phyloP scores from a whole-genome alignment of 1,140 invertebrate genomes.

The Meloidogyne exigua region DNA sequence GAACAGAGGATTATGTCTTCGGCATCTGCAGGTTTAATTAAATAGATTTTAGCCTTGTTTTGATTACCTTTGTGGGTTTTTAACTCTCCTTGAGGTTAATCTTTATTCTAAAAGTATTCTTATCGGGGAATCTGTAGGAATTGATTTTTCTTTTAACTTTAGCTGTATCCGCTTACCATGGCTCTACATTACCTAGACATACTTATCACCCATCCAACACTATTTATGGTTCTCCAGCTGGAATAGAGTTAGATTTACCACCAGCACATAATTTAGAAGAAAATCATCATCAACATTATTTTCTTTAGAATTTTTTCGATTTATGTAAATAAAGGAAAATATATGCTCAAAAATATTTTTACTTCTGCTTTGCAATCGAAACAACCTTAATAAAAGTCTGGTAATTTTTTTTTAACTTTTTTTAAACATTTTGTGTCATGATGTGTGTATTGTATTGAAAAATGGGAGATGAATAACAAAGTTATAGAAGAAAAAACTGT shows the following conservation, averaged over 20 bases:
- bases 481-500: too few species aligned
- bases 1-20: slow-evolving; percentile 56
- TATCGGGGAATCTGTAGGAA: too few species aligned
- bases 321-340: slow-evolving; percentile 5
- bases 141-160: background rate
- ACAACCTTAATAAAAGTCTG: too few species aligned
- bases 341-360: too few species aligned
- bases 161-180: slow-evolving; percentile 48
- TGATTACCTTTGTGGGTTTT: background rate
- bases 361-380: too few species aligned
- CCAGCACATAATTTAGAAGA: slow-evolving; percentile 61
- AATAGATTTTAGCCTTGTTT: too few species aligned
- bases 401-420: too few species aligned
- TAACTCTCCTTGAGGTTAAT: background rate
- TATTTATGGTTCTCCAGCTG: slow-evolving; percentile 12
- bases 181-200: slow-evolving; percentile 33
- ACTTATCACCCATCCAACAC: slow-evolving; percentile 42
- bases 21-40: slow-evolving; percentile 18
- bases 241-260: slow-evolving; percentile 57
- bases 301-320: background rate
- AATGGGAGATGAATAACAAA: too few species aligned
- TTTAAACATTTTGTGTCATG: too few species aligned
- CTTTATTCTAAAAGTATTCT: too few species aligned
- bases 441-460: too few species aligned
- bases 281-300: slow-evolving; percentile 51